Base-by-base conservation (phyloP, 2,797 vertebrate genomes). In the Monodelphis domestica region DNA sequence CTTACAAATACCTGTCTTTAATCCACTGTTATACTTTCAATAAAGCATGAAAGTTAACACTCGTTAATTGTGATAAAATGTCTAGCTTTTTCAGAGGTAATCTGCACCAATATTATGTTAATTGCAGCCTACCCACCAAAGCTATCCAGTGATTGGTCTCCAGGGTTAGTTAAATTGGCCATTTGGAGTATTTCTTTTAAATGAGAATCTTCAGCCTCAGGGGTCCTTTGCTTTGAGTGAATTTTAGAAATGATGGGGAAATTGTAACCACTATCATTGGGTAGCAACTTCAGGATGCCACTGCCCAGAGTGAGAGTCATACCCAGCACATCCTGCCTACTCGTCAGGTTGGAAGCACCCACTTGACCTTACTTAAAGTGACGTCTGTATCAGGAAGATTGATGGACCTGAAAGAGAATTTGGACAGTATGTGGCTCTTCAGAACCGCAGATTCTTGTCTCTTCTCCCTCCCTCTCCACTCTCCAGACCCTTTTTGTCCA, bases 31-130 rank as follows among this genome's bases (percentile, higher is more conserved):
- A 90, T 54, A 54, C 97, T 97, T 95, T 97, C 96, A 95, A 95
- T 96, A 96, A 98, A 95, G 97, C 97, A 96, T 96, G 97, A 97
- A 97, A 97, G 95, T 95, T 87, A 97, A 96, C 97, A 96, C 70
- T 91, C 94, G 97, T 89, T 95, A 70, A 56, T 94, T 54, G 59
- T 97, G 97, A 96, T 93, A 96, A 94, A 84, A 84, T 95, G 91
- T 96, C 96, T 95, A 1, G 53, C 12, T 59, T 90, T 89, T 96
- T 97, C 91, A 90, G 63, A 84, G 53, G 56, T 91, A 90, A 33
- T 91, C 1, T 90, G 54, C 87, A 63, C 91, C 90, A 29, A 12
- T 9, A 12, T 3, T 9, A 12, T 3, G 93, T 45, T 17, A n/a
- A 89, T 94, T n/a, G 87, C 55, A 91, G 38, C 50, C 33, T 63